These are phyloP conservation scores for Biston betularia DNA, from an alignment of 2,888 invertebrate species.

Conservation along the genomic window DNA sequence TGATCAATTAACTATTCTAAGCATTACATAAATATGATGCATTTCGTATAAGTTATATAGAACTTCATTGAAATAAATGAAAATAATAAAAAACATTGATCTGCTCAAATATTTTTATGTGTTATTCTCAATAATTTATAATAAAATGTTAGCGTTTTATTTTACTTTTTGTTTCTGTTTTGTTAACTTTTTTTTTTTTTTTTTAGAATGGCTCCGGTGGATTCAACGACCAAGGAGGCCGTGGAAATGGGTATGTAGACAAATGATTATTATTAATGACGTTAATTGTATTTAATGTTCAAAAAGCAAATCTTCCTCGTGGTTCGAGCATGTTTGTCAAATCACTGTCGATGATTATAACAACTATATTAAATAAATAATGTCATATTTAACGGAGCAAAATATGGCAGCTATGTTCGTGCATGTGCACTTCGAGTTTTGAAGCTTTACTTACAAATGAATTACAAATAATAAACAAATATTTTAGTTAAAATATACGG, in stretches of 20 bases:
- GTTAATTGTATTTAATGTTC: not conserved
- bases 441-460: too few relatives aligned
- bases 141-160: slow-evolving; percentile 71
- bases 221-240: slow-evolving; percentile 91
- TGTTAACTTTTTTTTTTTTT: slow-evolving; percentile 85
- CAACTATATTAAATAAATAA: too few relatives aligned
- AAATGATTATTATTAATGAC: too few relatives aligned
- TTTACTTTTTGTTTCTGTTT: slow-evolving; percentile 62
- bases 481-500: too few relatives aligned
- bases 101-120: slow-evolving; percentile 49
- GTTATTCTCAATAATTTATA: slow-evolving; percentile 46
- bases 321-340: too few relatives aligned
- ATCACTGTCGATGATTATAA: too few relatives aligned
- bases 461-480: too few relatives aligned
- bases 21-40: not conserved
- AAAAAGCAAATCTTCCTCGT: not conserved
- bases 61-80: not conserved
- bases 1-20: slow-evolving; percentile 45
- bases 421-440: too few relatives aligned
- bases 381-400: too few relatives aligned
- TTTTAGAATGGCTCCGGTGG: slow-evolving; percentile 94
- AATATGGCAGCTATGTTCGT: too few relatives aligned
- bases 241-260: slow-evolving; percentile 92
- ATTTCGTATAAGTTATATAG: not conserved
- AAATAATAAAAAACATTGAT: slow-evolving; percentile 30